Base-by-base conservation (phyloP, 2,888 invertebrate genomes). In the Eumacrocentrus americanus region DNA sequence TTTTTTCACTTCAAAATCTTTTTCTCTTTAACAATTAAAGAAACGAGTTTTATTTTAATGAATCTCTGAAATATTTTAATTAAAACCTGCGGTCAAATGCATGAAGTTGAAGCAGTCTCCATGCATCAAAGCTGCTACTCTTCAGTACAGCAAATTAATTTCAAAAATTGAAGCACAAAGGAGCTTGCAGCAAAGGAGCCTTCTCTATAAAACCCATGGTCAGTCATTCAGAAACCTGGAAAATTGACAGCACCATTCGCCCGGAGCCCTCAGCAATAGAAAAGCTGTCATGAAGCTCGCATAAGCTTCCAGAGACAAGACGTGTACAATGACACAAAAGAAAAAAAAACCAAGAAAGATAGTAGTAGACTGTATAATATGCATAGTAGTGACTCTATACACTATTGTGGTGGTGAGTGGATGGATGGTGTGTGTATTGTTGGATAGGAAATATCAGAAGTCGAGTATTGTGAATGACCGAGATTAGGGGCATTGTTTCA, bases 401-500 rank as follows among this genome's bases (percentile, higher is more conserved):
- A n/a, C n/a, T 18, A 22, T 52, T 52, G 52, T 37, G 23, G 23
- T 38, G 34, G 9, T 38, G 54, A 42, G 54, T 42, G 38, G 53
- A 38, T 12, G 46, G 12, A 46, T 22, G 18, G 12, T 23, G 20
- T 44, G 46, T 34, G 44, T 42, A 47, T 55, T 53, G 53, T 48
- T 37, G 48, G 40, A 61, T 46, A 29, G 34, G 46, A 57, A 46
- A 61, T 51, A 42, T 34, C 44, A 46, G 46, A 22, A 52, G 55
- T 58, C 54, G 35, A 54, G 60, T 58, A 55, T 63, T 60, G 58
- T 48, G 60, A 64, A 58, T 64, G 58, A 62, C 58, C 60, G 58
- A 62, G 65, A 65, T 62, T 62, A 65, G 38, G 53, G 50, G 57
- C 58, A 65, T 65, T 62, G 65, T 65, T 62, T 62, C 44, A 25